Percentiles rank a stretch among this genome's conserved stretches.
These are phyloP conservation scores for Dinoponera quadriceps DNA, from an alignment of 1,140 invertebrate genomes.

Conservation along the genomic window DNA sequence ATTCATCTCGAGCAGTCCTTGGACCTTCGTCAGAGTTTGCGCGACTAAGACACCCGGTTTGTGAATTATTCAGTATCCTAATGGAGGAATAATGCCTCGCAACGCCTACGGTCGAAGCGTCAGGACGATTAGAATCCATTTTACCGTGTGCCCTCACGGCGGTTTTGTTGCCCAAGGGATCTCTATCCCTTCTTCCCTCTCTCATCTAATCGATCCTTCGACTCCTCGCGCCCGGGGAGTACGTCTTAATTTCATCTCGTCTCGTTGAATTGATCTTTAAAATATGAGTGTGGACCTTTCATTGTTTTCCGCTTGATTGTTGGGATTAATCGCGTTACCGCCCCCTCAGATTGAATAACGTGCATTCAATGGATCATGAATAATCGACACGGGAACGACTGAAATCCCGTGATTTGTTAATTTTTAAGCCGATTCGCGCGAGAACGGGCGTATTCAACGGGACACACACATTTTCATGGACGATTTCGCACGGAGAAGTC, in stretches of 20 bases:
- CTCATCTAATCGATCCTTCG: slow-evolving; percentile 53
- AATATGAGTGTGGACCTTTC: slow-evolving; percentile 41
- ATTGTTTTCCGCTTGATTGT: slow-evolving; percentile 30
- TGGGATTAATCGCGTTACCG: slow-evolving; percentile 17
- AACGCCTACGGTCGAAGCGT: slow-evolving; percentile 55
- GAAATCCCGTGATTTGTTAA: background rate
- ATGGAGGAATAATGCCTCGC: slow-evolving; percentile 65
- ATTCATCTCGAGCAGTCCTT: background rate
- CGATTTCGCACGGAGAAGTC: background rate
- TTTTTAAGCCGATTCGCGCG: background rate
- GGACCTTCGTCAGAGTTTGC: slow-evolving; percentile 3
- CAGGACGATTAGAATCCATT: slow-evolving; percentile 69
- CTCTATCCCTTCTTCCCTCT: slow-evolving; percentile 2
- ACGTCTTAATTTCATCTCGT: slow-evolving; percentile 39
- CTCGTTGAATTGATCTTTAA: slow-evolving; percentile 53
- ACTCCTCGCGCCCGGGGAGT: slow-evolving; percentile 25
- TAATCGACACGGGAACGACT: background rate
- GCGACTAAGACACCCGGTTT: slow-evolving; percentile 53
- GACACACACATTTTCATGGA: background rate
- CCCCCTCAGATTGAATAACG: background rate
- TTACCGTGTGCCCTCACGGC: slow-evolving; percentile 28
- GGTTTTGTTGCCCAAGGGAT: slow-evolving; percentile 47
- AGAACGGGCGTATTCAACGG: background rate
- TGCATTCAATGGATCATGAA: background rate
- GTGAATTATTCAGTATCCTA: slow-evolving; percentile 70